phyloP scores from a whole-genome alignment of 64 coral and sea anemone species.

The Orbicella faveolata region DNA sequence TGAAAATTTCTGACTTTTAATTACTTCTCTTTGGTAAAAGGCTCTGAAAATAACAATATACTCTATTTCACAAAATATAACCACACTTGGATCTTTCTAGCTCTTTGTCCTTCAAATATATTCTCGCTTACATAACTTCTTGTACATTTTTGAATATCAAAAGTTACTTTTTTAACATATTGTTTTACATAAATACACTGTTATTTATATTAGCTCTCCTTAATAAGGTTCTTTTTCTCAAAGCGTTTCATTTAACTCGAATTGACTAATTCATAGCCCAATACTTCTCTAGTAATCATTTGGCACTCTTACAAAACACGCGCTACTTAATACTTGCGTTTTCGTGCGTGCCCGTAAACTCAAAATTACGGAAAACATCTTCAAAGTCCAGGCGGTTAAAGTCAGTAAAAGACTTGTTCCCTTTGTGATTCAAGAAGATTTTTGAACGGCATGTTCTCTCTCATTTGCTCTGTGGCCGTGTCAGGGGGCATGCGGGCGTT shows the following conservation, averaged over 20 bases:
- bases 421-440: constrained; percentile 73
- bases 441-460: constrained; percentile 83
- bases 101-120: background rate
- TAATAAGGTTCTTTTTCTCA: background rate
- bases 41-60: constrained; percentile 34
- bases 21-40: constrained; percentile 15
- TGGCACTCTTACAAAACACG: background rate
- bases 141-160: constrained; percentile 44
- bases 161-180: constrained; percentile 40
- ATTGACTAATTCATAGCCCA: background rate
- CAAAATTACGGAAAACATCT: background rate
- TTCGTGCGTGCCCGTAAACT: background rate
- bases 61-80: constrained; percentile 34
- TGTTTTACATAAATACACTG: constrained; percentile 13
- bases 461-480: constrained; percentile 44
- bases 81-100: background rate
- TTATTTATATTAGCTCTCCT: constrained; percentile 37
- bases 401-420: constrained; percentile 82
- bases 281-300: background rate
- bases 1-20: background rate
- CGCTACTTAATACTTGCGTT: background rate
- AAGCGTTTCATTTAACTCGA: background rate
- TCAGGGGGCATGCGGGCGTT: background rate
- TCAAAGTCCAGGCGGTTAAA: background rate
- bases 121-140: background rate